phyloP scores from a whole-genome alignment of 2,888 invertebrate genomes.

The Chironomus riparius region DNA sequence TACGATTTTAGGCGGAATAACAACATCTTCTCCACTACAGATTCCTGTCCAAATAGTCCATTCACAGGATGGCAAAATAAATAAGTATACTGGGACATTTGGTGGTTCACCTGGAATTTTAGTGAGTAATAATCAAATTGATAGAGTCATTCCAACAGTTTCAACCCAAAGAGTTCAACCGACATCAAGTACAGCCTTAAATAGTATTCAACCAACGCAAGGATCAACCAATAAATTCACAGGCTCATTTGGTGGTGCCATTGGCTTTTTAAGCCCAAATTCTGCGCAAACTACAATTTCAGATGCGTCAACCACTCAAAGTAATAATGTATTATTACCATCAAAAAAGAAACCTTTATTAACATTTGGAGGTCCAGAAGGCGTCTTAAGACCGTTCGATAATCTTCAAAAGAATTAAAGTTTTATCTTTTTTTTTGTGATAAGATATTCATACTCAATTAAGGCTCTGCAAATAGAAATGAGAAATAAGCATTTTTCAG shows the following conservation, averaged over 20 bases:
- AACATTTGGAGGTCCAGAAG: too few species aligned
- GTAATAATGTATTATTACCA: background rate
- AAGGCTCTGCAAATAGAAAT: too few species aligned
- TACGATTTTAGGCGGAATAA: too few species aligned
- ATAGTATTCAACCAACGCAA: background rate
- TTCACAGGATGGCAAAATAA: background rate
- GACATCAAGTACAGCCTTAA: too few species aligned
- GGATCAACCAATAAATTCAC: background rate
- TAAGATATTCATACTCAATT: too few species aligned
- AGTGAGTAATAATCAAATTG: background rate
- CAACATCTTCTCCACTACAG: background rate
- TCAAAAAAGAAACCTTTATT: too few species aligned
- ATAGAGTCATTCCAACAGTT: background rate
- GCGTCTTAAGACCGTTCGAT: too few species aligned
- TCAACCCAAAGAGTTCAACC: background rate
- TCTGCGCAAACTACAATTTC: background rate
- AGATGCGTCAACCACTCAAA: background rate
- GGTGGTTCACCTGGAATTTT: constrained; percentile 6
- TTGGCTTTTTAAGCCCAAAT: background rate
- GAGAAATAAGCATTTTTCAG: too few species aligned
- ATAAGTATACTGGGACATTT: constrained; percentile 3
- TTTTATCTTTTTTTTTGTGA: too few species aligned
- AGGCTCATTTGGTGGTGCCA: background rate
- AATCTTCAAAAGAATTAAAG: too few species aligned
- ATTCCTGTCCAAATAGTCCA: background rate